A percentile compares a stretch with the other conserved stretches of the same genome.
phyloP scores from a whole-genome alignment of 2,888 invertebrate species.

The Brassicogethes aeneus region DNA sequence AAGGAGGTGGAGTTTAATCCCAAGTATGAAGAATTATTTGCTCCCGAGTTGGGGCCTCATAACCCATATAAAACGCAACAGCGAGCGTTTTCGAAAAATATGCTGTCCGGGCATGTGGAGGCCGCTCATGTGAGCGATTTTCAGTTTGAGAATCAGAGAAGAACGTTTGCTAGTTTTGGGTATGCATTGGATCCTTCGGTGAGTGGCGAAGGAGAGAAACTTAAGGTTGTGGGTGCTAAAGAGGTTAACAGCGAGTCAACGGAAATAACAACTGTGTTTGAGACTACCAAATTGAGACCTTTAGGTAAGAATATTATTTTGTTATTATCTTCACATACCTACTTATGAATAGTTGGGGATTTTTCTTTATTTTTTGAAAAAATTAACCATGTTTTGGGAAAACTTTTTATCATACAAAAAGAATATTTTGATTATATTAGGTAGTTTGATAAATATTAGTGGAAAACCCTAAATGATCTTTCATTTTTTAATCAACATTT shows the following conservation, averaged over 20 bases:
- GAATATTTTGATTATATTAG: too few relatives aligned
- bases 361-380: constrained; percentile 3
- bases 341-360: too few relatives aligned
- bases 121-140: constrained; percentile 93
- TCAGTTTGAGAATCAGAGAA: constrained; percentile 92
- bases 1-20: constrained; percentile 87
- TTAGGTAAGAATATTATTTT: too few relatives aligned
- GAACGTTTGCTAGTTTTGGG: constrained; percentile 91
- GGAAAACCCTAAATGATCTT: too few relatives aligned
- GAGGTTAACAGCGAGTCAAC: constrained; percentile 53
- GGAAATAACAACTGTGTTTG: constrained; percentile 74
- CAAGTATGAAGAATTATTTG: constrained; percentile 88
- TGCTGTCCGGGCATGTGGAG: constrained; percentile 89
- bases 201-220: constrained; percentile 42
- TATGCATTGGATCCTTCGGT: constrained; percentile 93
- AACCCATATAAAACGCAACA: constrained; percentile 91
- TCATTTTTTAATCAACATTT: too few relatives aligned
- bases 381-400: too few relatives aligned
- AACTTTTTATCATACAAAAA: too few relatives aligned
- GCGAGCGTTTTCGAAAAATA: constrained; percentile 80
- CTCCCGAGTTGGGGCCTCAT: constrained; percentile 83
- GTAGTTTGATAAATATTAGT: too few relatives aligned
- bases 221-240: constrained; percentile 51
- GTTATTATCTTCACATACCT: too few relatives aligned
- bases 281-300: constrained; percentile 62